Conservation (phyloP, 1,140 invertebrate species). For the Drosophila subpulchrella region DNA sequence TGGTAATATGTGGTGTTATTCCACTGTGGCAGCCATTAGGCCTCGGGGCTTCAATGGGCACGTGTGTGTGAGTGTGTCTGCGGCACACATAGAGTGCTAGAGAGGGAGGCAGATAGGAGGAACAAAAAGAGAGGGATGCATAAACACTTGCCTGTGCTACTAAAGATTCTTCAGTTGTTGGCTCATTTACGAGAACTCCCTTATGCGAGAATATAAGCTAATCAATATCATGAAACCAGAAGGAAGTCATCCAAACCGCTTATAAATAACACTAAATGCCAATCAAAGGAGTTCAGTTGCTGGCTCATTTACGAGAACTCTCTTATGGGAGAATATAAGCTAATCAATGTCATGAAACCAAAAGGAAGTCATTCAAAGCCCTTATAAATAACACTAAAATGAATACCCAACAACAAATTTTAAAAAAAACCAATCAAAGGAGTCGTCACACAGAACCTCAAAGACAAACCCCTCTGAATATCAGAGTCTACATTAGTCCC, state of each 20-base stretch:
- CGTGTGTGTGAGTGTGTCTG: conserved; percentile 11
- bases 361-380: too few relatives aligned
- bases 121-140: conserved; percentile 1
- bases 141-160: conserved; percentile 9
- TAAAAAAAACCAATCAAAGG: not conserved
- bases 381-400: too few relatives aligned
- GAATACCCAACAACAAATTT: too few relatives aligned
- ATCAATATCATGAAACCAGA: too few relatives aligned
- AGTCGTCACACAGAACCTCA: not conserved
- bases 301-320: conserved; percentile 9
- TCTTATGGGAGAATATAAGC: not conserved
- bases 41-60: conserved; percentile 11
- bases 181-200: conserved; percentile 9
- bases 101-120: not conserved
- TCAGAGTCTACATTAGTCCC: not conserved
- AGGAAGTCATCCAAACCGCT: too few relatives aligned
- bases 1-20: not conserved
- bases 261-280: not conserved
- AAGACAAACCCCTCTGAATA: not conserved
- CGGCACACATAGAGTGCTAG: not conserved
- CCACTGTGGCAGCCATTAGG: conserved; percentile 22
- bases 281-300: not conserved
- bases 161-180: conserved; percentile 5
- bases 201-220: too few relatives aligned
- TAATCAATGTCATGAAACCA: not conserved